Percentiles rank a stretch among this genome's conserved stretches.
These are phyloP conservation scores for Loxodonta africana DNA, from an alignment of 2,113 vertebrate genomes.

Conservation along the genomic window DNA sequence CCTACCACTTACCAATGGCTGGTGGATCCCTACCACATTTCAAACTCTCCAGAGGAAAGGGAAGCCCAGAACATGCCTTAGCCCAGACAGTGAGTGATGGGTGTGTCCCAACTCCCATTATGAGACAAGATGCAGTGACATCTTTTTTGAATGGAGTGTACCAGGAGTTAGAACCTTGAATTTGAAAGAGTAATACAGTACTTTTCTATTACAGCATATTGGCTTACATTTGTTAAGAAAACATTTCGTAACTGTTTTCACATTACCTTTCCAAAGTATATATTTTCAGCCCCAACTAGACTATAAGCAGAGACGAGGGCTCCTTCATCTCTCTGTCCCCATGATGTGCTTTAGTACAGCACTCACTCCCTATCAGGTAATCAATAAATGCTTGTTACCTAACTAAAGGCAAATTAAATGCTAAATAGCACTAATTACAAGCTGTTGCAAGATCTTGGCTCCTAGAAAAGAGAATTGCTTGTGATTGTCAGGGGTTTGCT, in stretches of 20 bases:
- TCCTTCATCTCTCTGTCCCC: background rate
- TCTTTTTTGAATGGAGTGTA: no score
- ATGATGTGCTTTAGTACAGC: background rate
- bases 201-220: rapidly evolving
- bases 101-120: no score
- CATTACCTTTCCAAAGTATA: background rate
- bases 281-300: background rate
- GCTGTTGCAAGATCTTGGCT: constrained; percentile 38
- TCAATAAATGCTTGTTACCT: constrained; percentile 66
- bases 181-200: background rate
- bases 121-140: rapidly evolving
- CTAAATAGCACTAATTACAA: constrained; percentile 63
- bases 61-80: background rate
- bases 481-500: constrained; percentile 14
- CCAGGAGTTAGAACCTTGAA: background rate
- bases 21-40: background rate
- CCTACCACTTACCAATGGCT: no score
- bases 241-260: background rate
- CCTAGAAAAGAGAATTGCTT: constrained; percentile 3
- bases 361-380: background rate
- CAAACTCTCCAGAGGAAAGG: background rate
- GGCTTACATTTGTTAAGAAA: background rate
- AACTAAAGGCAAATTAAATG: constrained; percentile 74
- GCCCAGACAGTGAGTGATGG: background rate
- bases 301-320: rapidly evolving